Conservation (phyloP, 2,797 vertebrate genomes). For the Onychomys arenicola region DNA sequence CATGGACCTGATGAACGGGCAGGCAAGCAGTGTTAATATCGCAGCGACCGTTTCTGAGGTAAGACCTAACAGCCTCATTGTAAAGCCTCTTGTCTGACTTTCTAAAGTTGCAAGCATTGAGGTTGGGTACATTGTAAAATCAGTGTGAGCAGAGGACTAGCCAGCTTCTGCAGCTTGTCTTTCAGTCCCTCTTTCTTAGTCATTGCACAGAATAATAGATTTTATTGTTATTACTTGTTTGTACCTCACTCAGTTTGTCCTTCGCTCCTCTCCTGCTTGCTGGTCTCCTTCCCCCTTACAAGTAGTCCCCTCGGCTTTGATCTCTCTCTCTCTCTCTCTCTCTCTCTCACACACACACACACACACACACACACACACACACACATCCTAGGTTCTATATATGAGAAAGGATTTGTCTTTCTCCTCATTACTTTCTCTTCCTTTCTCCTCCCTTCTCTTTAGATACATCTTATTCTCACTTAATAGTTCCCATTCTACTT, state of each 20-base stretch:
- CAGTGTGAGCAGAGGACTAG: not conserved
- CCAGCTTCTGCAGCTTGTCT: not conserved
- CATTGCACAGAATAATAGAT: not conserved
- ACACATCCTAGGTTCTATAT: not conserved
- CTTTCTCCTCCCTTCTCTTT: not conserved
- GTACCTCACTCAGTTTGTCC: not conserved
- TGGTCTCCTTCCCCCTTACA: not conserved
- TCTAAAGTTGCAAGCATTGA: not conserved
- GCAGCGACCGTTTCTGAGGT: slow-evolving; percentile 95
- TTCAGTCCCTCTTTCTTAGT: not conserved
- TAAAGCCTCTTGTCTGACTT: not conserved
- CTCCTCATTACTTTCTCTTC: not conserved
- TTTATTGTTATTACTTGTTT: not conserved
- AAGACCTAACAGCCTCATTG: slow-evolving; percentile 77
- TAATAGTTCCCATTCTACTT: not conserved
- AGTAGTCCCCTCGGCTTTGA: not conserved
- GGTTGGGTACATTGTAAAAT: slow-evolving; percentile 14
- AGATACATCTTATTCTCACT: not conserved
- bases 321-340: too few relatives aligned
- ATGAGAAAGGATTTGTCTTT: not conserved
- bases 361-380: not conserved
- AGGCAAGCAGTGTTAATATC: slow-evolving; percentile 90
- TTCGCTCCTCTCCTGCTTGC: not conserved
- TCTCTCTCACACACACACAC: not conserved
- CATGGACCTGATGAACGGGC: slow-evolving; percentile 98